Conservation (phyloP, 2,113 vertebrate genomes). For the Mustela nigripes region DNA sequence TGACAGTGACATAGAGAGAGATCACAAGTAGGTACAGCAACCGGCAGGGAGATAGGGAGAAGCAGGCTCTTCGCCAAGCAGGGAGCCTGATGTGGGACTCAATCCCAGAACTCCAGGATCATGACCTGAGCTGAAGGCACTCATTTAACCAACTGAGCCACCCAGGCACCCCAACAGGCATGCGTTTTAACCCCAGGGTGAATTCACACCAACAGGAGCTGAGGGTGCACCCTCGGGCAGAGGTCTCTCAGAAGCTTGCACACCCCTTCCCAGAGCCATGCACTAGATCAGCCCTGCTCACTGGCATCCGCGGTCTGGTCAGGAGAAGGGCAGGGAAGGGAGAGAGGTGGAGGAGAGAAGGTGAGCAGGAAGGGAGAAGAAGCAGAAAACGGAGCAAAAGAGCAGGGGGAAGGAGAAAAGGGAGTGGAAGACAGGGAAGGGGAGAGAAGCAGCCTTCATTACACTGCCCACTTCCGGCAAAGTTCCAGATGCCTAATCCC, state of each 20-base stretch:
- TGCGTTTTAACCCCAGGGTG: no score
- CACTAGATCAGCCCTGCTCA: accelerated
- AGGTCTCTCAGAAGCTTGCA: neutral
- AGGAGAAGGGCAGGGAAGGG: neutral
- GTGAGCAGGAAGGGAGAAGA: no score
- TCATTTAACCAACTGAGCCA: no score
- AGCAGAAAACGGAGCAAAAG: neutral
- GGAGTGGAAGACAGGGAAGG: accelerated
- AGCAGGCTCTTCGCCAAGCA: no score
- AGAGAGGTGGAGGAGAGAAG: neutral
- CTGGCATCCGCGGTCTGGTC: neutral
- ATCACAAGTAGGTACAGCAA: no score
- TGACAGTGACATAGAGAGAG: no score
- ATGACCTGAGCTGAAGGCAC: no score
- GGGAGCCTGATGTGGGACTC: no score
- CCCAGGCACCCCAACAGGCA: no score
- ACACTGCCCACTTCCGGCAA: neutral
- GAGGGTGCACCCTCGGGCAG: neutral
- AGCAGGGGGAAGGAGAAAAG: neutral
- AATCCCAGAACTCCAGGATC: no score
- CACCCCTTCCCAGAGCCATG: accelerated
- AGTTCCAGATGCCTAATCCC: neutral
- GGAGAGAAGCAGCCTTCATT: no score
- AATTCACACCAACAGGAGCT: neutral
- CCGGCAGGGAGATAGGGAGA: no score